These are phyloP conservation scores for Autographa gamma DNA, from an alignment of 2,888 invertebrate genomes.

Conservation along the genomic window DNA sequence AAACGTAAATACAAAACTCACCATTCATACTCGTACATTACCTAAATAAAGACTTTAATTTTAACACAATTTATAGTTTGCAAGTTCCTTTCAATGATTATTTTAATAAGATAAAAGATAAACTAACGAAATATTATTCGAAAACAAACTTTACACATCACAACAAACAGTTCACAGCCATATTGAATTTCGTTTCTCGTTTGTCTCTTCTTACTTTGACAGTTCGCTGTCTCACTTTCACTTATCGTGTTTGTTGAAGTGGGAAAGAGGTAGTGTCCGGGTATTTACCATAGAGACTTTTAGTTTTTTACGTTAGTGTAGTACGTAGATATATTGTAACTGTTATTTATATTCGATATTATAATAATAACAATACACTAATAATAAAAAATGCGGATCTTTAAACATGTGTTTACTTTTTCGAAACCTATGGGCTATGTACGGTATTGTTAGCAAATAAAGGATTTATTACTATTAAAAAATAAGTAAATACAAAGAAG, in stretches of 20 bases:
- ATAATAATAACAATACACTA: no score
- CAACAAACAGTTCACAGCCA: constrained; percentile 23
- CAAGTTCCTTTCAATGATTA: background rate
- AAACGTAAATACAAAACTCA: constrained; percentile 37
- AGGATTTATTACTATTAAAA: no score
- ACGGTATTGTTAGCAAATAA: no score
- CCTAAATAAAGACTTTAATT: background rate
- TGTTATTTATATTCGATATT: no score
- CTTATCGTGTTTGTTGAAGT: background rate
- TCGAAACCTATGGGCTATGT: no score
- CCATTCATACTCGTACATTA: constrained; percentile 22
- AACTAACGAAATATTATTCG: background rate
- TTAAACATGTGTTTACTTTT: no score
- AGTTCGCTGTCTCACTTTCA: background rate
- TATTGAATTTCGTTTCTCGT: constrained; percentile 4
- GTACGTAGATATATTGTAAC: background rate
- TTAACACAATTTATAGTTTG: background rate
- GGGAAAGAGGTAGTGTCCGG: background rate
- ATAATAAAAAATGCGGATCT: no score
- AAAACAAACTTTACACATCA: constrained; percentile 44
- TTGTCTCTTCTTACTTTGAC: background rate
- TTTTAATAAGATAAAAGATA: background rate
- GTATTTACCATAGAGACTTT: background rate
- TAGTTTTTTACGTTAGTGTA: background rate
- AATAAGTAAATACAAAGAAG: no score